These are phyloP conservation scores for Bubo blakistoni DNA, from an alignment of 2,113 vertebrate genomes.

Conservation along the genomic window DNA sequence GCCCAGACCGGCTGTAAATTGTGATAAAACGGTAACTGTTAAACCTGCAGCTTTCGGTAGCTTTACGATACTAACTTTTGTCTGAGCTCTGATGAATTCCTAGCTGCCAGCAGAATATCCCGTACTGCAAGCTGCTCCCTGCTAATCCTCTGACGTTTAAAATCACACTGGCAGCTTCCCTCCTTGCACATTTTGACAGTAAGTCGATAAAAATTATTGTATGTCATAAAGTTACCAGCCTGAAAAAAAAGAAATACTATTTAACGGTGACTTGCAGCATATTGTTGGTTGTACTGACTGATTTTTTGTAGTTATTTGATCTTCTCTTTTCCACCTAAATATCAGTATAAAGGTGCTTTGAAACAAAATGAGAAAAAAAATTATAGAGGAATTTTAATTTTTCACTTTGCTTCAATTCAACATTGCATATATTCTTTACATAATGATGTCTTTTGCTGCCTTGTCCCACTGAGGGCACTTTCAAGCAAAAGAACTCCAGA, in stretches of 20 bases:
- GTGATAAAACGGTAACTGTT: background rate
- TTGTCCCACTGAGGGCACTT: background rate
- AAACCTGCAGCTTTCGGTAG: background rate
- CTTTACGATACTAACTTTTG: background rate
- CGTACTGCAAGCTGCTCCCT: background rate
- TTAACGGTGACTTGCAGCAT: background rate
- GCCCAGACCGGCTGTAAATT: background rate
- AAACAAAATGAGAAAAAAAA: background rate
- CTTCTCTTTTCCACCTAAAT: background rate
- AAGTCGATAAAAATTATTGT: background rate
- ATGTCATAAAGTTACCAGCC: background rate
- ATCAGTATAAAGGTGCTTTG: background rate
- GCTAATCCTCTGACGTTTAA: background rate
- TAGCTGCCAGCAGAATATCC: background rate
- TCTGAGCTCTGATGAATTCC: background rate
- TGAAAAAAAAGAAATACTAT: background rate
- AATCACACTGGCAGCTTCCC: background rate
- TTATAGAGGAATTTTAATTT: background rate
- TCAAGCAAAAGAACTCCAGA: background rate
- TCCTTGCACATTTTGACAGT: background rate
- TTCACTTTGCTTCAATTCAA: background rate
- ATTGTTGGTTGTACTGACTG: background rate
- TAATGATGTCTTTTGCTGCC: background rate
- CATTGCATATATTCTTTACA: background rate
- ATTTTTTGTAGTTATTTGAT: background rate